Conservation (phyloP, 1,140 invertebrate species). For the Octopus bimaculoides region DNA sequence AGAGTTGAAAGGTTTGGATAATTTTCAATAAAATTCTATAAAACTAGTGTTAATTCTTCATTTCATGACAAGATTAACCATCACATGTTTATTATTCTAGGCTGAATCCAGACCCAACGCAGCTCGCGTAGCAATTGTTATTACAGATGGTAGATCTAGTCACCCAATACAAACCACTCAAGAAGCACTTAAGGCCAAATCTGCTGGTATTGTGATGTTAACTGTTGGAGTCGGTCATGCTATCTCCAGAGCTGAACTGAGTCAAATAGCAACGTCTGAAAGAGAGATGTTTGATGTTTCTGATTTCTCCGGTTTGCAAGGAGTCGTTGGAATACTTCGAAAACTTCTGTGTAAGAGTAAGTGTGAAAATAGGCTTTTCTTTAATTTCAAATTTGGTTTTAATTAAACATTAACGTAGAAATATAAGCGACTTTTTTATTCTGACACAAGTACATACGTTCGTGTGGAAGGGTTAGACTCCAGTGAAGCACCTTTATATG, state of each 20-base stretch:
- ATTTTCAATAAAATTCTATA: too few species aligned
- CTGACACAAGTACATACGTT: too few species aligned
- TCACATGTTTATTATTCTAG: neutral
- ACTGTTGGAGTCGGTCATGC: slow-evolving; percentile 34
- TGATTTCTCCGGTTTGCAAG: slow-evolving; percentile 27
- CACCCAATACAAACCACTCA: slow-evolving; percentile 26
- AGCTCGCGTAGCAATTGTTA: slow-evolving; percentile 37
- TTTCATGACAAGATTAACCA: too few species aligned
- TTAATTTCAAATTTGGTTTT: too few species aligned
- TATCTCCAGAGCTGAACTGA: slow-evolving; percentile 32
- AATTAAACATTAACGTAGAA: too few species aligned
- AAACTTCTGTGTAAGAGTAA: neutral
- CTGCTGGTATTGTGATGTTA: slow-evolving; percentile 33
- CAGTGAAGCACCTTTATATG: too few species aligned
- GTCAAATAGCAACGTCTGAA: slow-evolving; percentile 28
- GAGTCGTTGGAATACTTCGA: neutral
- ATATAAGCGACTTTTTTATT: too few species aligned
- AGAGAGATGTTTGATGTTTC: slow-evolving; percentile 27
- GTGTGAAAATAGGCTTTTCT: neutral
- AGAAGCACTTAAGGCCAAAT: slow-evolving; percentile 27
- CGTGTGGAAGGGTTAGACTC: too few species aligned
- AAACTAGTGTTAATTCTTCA: too few species aligned
- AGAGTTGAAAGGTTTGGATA: too few species aligned
- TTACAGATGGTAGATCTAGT: slow-evolving; percentile 40
- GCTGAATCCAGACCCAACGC: slow-evolving; percentile 29